Conservation (phyloP, 2,797 vertebrate species). For the Kryptopterus vitreolus region DNA sequence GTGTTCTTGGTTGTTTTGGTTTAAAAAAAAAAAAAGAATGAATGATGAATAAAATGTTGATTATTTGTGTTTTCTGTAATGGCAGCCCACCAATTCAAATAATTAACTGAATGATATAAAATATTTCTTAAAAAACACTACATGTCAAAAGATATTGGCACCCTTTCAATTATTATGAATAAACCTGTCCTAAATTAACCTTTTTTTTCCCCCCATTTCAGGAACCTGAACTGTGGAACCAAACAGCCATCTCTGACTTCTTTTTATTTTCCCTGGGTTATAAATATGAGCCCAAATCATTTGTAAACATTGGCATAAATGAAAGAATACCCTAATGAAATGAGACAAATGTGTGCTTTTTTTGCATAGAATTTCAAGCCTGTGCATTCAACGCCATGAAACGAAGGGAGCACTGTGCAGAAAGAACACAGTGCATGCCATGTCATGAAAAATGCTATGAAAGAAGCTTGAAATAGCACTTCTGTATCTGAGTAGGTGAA, state of each 20-base stretch:
- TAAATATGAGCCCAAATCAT: background rate
- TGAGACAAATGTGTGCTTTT: background rate
- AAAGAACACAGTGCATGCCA: background rate
- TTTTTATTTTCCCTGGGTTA: background rate
- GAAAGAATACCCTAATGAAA: background rate
- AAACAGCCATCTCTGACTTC: background rate
- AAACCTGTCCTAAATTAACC: background rate
- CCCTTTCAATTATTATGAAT: background rate
- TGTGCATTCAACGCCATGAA: background rate
- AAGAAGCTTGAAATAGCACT: background rate
- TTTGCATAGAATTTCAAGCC: background rate
- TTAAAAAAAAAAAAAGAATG: background rate
- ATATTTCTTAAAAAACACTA: background rate
- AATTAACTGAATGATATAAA: background rate
- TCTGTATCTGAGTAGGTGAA: too few species aligned
- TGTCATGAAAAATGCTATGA: background rate
- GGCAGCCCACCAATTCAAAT: background rate
- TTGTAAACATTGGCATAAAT: background rate
- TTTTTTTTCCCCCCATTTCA: background rate
- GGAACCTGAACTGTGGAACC: background rate
- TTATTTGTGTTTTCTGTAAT: background rate
- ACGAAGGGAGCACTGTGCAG: background rate
- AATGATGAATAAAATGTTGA: too few species aligned
- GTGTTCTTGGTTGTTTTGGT: background rate
- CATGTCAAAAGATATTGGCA: background rate